Evolutionary conservation across 2,113 vertebrate species (phyloP).

Genomic region (Tetraodon nigroviridis): DNA sequence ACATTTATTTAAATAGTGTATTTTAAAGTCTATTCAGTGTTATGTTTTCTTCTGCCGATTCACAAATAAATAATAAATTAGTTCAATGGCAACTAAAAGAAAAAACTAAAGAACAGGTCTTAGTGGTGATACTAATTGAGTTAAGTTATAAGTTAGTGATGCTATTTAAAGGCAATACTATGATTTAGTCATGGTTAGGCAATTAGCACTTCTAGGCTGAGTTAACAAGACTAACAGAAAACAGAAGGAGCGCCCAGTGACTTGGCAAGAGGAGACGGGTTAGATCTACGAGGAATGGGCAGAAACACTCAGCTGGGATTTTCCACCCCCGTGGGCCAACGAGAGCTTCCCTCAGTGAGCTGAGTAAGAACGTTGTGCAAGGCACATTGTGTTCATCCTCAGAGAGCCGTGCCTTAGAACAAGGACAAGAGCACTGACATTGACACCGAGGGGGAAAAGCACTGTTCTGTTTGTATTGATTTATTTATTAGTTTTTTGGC

Average conservation of each 20-base stretch:
- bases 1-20: too few species aligned
- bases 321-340: constrained; percentile 50
- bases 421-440: constrained; percentile 40
- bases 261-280: constrained; percentile 49
- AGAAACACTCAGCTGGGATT: constrained; percentile 43
- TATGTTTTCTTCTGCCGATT: too few species aligned
- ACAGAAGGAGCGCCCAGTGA: constrained; percentile 47
- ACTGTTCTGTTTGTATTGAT: constrained; percentile 27
- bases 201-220: constrained; percentile 42
- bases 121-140: too few species aligned
- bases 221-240: constrained; percentile 49
- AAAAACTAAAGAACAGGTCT: too few species aligned
- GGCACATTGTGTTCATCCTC: constrained; percentile 54
- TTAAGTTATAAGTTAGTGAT: too few species aligned
- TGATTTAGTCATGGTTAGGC: constrained; percentile 29
- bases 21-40: too few species aligned
- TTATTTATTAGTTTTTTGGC: constrained; percentile 35
- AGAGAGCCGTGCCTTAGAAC: constrained; percentile 32
- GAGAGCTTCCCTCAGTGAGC: constrained; percentile 44
- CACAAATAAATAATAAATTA: too few species aligned
- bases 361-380: constrained; percentile 42
- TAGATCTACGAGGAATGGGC: constrained; percentile 45
- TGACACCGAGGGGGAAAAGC: constrained; percentile 5
- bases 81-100: too few species aligned
- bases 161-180: too few species aligned